A percentile compares a stretch with the other conserved stretches of the same genome.
phyloP scores from a whole-genome alignment of 2,888 invertebrate species.

The Orthonevra nobilis region DNA sequence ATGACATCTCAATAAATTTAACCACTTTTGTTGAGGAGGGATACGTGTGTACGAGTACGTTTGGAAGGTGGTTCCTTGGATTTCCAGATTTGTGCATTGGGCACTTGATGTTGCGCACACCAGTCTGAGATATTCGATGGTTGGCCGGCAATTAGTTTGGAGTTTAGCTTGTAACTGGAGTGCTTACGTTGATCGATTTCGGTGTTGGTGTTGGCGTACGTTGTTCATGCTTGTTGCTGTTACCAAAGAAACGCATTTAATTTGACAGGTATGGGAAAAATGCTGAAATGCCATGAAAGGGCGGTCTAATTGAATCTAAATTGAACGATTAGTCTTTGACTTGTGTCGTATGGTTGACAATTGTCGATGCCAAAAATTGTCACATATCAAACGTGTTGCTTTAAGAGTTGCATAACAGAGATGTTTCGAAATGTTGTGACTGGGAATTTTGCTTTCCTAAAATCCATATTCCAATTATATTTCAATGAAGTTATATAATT shows the following conservation, averaged over 20 bases:
- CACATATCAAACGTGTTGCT: background rate
- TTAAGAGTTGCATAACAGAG: background rate
- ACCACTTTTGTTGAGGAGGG: constrained; percentile 20
- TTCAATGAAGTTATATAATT: too few species aligned
- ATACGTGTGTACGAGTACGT: background rate
- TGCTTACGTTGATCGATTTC: constrained; percentile 3
- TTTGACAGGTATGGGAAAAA: constrained; percentile 9
- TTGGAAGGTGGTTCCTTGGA: constrained; percentile 10
- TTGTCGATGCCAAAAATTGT: background rate
- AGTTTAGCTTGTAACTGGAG: constrained; percentile 4
- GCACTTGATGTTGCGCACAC: constrained; percentile 16
- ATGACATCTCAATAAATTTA: constrained; percentile 55
- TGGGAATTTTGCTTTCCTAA: too few species aligned
- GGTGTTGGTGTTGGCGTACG: background rate
- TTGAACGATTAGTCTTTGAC: constrained; percentile 32
- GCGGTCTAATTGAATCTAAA: constrained; percentile 34
- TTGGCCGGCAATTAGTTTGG: constrained; percentile 17
- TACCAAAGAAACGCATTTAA: constrained; percentile 15
- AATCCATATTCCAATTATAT: too few species aligned
- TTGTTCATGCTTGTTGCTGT: background rate
- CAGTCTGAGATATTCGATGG: constrained; percentile 14
- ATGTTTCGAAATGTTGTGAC: background rate
- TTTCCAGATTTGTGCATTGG: constrained; percentile 25
- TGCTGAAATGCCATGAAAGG: constrained; percentile 33
- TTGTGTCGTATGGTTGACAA: constrained; percentile 2